Conservation (phyloP, 1,140 invertebrate species). For the Drosophila quadrilineata region DNA sequence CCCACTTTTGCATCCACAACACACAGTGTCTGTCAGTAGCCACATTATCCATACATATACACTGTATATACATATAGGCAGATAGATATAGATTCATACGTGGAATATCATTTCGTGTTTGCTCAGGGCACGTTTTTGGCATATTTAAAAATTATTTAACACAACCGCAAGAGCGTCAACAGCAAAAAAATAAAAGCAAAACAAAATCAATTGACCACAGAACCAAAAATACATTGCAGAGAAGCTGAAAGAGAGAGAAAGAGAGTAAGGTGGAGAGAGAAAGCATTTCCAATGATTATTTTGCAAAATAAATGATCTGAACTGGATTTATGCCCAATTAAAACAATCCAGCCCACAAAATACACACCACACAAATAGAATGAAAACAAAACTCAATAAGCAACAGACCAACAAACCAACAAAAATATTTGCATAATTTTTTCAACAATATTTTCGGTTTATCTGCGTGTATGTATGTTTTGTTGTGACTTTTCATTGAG, state of each 20-base stretch:
- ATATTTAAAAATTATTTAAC: constrained; percentile 43
- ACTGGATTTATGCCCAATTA: constrained; percentile 24
- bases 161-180: constrained; percentile 9
- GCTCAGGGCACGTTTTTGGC: constrained; percentile 3
- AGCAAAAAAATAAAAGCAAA: neutral
- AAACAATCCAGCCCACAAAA: neutral
- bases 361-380: too few species aligned
- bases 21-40: constrained; percentile 24
- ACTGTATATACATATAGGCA: neutral
- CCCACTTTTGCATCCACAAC: constrained; percentile 14
- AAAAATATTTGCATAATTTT: too few species aligned
- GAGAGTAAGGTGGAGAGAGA: too few species aligned
- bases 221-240: neutral
- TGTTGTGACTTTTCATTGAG: too few species aligned
- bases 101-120: constrained; percentile 4
- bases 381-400: too few species aligned
- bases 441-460: too few species aligned
- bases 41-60: constrained; percentile 15
- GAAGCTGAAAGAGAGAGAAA: too few species aligned
- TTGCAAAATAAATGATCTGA: constrained; percentile 15
- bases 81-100: neutral
- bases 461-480: too few species aligned
- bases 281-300: constrained; percentile 20
- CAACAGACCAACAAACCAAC: too few species aligned
- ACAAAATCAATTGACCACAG: constrained; percentile 14